Percentiles rank a stretch among this genome's conserved stretches.
Conservation (phyloP, 1,140 invertebrate species). For the Homalodisca vitripennis region DNA sequence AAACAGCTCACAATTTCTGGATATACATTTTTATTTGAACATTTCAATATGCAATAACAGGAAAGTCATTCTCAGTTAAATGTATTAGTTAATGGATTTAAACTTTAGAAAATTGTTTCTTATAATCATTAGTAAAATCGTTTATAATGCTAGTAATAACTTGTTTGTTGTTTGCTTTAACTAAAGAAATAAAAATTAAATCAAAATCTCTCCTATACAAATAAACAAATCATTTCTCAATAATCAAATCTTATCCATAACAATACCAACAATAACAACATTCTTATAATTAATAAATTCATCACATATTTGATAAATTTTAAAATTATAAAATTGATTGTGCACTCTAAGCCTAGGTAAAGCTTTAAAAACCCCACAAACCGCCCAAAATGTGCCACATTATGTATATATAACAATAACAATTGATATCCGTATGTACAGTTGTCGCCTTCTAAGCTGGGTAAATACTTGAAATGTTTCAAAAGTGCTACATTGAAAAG, state of each 20-base stretch:
- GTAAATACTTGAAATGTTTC: background rate
- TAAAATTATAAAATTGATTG: conserved; percentile 19
- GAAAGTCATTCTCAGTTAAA: conserved; percentile 17
- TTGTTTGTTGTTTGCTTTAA: background rate
- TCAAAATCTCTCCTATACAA: background rate
- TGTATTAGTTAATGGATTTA: background rate
- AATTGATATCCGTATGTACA: too few species aligned
- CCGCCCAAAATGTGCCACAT: conserved; percentile 1
- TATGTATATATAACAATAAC: too few species aligned
- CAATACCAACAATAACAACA: conserved; percentile 26
- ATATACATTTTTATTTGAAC: conserved; percentile 24
- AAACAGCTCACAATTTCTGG: background rate
- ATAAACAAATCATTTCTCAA: background rate
- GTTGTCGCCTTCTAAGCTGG: conserved; percentile 2
- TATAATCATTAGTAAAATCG: background rate
- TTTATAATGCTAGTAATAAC: background rate
- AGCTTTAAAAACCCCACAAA: background rate
- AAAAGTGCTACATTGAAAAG: conserved; percentile 1
- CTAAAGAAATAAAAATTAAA: background rate
- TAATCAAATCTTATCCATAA: conserved; percentile 2
- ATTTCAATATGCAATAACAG: conserved; percentile 25
- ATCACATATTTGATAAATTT: conserved; percentile 24
- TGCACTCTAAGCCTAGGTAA: conserved; percentile 12
- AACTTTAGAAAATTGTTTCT: background rate
- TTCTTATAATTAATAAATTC: conserved; percentile 25